A percentile compares a stretch with the other conserved stretches of the same genome.
These are phyloP conservation scores for Drosophila novamexicana DNA, from an alignment of 1,140 invertebrate genomes.

Conservation along the genomic window DNA sequence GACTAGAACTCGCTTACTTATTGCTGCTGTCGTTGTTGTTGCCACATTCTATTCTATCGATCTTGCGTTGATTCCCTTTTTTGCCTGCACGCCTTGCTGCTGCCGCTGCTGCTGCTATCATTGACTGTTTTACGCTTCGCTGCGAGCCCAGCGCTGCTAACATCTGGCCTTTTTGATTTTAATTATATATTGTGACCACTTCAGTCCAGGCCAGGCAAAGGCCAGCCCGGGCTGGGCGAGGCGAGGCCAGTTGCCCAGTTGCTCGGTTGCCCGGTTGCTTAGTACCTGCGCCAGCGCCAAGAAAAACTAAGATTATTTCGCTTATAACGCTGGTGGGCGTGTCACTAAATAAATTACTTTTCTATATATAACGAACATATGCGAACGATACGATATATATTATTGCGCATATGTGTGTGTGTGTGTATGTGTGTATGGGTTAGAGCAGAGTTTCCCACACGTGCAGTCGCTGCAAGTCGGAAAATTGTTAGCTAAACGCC, in stretches of 20 bases:
- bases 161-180: slow-evolving; percentile 81
- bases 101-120: slow-evolving; percentile 14
- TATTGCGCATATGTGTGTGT: neutral
- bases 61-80: slow-evolving; percentile 36
- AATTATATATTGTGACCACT: slow-evolving; percentile 82
- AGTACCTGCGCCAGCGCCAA: slow-evolving; percentile 37
- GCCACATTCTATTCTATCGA: slow-evolving; percentile 44
- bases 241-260: neutral
- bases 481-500: slow-evolving; percentile 81
- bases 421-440: slow-evolving; percentile 17
- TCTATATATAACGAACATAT: slow-evolving; percentile 61
- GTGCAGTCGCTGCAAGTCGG: slow-evolving; percentile 44
- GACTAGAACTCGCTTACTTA: slow-evolving; percentile 6
- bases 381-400: slow-evolving; percentile 14
- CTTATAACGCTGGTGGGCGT: slow-evolving; percentile 75
- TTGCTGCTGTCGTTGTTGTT: slow-evolving; percentile 7
- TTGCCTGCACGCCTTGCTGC: slow-evolving; percentile 10
- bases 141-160: slow-evolving; percentile 41
- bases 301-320: slow-evolving; percentile 67
- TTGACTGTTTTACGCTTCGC: slow-evolving; percentile 50
- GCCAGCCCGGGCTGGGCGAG: neutral
- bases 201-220: slow-evolving; percentile 34
- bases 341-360: slow-evolving; percentile 83
- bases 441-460: slow-evolving; percentile 53
- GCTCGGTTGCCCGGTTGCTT: neutral